These are phyloP conservation scores for Globia sparganii DNA, from an alignment of 2,888 invertebrate species.

Conservation along the genomic window DNA sequence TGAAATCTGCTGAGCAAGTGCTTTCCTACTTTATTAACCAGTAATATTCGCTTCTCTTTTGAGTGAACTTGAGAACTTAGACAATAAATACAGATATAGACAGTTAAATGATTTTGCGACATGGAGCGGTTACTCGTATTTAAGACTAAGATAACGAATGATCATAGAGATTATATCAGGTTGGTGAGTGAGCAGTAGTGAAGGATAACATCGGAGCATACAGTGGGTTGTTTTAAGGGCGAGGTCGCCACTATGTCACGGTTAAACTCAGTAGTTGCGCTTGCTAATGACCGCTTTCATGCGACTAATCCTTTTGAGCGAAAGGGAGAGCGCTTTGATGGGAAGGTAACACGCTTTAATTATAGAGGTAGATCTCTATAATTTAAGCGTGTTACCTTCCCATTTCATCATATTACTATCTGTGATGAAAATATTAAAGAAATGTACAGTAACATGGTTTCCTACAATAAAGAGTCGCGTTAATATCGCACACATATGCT, in stretches of 20 bases:
- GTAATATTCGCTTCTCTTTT: constrained; percentile 42
- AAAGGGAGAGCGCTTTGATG: constrained; percentile 16
- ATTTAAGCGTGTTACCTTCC: too few relatives aligned
- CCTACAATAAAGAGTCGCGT: constrained; percentile 1
- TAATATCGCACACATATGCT: constrained; percentile 25
- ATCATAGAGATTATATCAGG: constrained; percentile 18
- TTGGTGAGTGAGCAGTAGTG: constrained; percentile 17
- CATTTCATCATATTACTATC: constrained; percentile 10
- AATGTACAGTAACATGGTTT: background rate
- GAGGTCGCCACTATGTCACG: constrained; percentile 33
- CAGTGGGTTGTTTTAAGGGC: constrained; percentile 40
- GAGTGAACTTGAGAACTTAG: constrained; percentile 10
- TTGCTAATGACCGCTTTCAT: constrained; percentile 48
- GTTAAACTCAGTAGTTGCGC: constrained; percentile 29
- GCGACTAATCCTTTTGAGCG: constrained; percentile 39
- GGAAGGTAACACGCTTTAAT: constrained; percentile 22
- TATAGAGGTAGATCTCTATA: too few relatives aligned
- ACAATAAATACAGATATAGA: constrained; percentile 8
- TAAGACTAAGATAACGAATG: constrained; percentile 8
- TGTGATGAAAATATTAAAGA: background rate
- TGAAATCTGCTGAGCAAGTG: constrained; percentile 57
- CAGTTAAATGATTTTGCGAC: constrained; percentile 7
- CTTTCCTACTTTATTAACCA: constrained; percentile 57
- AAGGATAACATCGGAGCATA: constrained; percentile 33
- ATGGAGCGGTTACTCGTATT: constrained; percentile 1